These are phyloP conservation scores for Corythaixoides concolor DNA, from an alignment of 2,113 vertebrate genomes.

Conservation along the genomic window DNA sequence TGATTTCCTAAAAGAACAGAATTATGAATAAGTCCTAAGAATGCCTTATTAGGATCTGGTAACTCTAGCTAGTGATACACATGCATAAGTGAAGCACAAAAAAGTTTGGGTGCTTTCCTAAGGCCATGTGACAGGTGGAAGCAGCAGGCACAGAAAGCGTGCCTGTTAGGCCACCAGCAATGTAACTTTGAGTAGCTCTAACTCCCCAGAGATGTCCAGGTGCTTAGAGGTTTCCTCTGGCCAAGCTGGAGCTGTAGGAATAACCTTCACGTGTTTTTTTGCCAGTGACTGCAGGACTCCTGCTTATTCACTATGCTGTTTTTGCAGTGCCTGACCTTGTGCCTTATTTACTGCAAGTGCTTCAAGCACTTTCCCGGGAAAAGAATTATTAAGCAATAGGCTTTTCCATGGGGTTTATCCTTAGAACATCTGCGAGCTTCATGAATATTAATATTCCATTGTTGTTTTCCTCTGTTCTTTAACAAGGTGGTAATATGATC, in stretches of 20 bases:
- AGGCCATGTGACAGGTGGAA: accelerated
- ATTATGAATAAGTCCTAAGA: background rate
- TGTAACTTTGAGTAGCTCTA: background rate
- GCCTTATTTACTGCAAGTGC: background rate
- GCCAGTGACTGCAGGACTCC: accelerated
- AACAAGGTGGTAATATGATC: background rate
- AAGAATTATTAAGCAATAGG: background rate
- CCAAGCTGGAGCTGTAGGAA: background rate
- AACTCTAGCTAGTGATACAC: background rate
- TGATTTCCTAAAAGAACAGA: background rate
- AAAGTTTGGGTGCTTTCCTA: background rate
- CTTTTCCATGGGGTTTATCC: background rate
- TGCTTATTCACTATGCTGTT: background rate
- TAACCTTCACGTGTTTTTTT: background rate
- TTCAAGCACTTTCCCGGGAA: background rate
- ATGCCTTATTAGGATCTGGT: background rate
- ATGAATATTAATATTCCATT: background rate
- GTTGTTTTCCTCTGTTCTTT: background rate
- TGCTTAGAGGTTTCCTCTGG: background rate
- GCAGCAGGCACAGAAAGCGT: background rate
- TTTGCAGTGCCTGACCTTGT: background rate
- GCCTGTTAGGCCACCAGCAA: accelerated
- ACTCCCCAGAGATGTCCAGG: background rate
- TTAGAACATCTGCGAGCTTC: background rate
- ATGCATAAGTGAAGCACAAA: background rate